phyloP scores from a whole-genome alignment of 2,888 invertebrate genomes.

The Habroteleia sp. region DNA sequence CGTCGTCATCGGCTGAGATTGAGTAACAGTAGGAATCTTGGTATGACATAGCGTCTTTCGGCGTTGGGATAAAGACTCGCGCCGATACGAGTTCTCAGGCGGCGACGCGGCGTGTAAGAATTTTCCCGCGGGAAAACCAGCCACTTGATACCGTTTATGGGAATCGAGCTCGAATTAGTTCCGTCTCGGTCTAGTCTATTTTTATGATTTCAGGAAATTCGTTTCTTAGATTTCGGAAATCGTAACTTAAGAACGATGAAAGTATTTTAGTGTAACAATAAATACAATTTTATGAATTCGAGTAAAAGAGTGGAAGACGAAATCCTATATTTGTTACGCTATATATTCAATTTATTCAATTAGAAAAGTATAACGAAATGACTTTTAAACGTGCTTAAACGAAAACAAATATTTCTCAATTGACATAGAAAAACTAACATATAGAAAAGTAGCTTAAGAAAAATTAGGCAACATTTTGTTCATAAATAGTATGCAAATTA shows the following conservation, averaged over 20 bases:
- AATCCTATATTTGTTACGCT: no score
- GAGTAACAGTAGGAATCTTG: conserved; percentile 74
- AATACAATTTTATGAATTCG: no score
- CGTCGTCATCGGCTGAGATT: conserved; percentile 50
- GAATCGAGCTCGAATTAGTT: conserved; percentile 40
- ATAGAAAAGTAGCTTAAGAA: no score
- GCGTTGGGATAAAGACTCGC: conserved; percentile 40
- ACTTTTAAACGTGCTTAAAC: no score
- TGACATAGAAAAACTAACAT: no score
- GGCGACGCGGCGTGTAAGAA: conserved; percentile 48
- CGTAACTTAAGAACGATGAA: not conserved
- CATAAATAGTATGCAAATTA: no score
- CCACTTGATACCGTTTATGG: conserved; percentile 26
- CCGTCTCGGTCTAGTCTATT: conserved; percentile 19
- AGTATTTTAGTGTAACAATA: no score
- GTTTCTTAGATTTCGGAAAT: conserved; percentile 12
- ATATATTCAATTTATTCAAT: no score
- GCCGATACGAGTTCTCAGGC: conserved; percentile 48
- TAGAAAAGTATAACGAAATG: no score
- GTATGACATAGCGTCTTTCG: conserved; percentile 76
- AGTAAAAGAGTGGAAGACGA: no score
- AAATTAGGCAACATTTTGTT: no score
- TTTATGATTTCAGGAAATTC: conserved; percentile 32
- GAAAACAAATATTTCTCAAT: no score
- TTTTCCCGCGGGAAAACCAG: conserved; percentile 65